These are phyloP conservation scores for Horisme vitalbata DNA, from an alignment of 2,888 invertebrate genomes.

Conservation along the genomic window DNA sequence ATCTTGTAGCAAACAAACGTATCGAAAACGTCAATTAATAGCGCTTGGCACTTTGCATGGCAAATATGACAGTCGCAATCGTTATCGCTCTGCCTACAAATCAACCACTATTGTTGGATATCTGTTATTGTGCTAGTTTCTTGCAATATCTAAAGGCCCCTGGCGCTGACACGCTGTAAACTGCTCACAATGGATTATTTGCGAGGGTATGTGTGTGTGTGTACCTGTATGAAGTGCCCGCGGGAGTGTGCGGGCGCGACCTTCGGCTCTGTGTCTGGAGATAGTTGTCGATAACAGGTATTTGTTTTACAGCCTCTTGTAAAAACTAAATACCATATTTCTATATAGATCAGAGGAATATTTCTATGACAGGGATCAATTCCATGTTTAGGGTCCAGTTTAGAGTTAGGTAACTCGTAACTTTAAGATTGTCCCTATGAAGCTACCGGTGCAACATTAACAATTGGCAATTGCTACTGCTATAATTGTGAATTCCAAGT, in stretches of 20 bases:
- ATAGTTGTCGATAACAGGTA: constrained; percentile 4
- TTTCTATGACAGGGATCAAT: too few relatives aligned
- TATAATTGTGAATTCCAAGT: neutral
- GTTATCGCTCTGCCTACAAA: neutral
- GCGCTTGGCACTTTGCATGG: too few relatives aligned
- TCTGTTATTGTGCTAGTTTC: constrained; percentile 6
- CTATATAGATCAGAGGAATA: too few relatives aligned
- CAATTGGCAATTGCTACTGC: too few relatives aligned
- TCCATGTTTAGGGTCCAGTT: too few relatives aligned
- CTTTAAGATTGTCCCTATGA: too few relatives aligned
- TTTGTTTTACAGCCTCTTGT: too few relatives aligned
- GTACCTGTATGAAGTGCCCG: neutral
- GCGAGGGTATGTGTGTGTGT: neutral
- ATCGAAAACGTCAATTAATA: too few relatives aligned
- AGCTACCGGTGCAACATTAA: too few relatives aligned
- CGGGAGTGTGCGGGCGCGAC: neutral
- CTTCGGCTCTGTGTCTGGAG: constrained; percentile 2
- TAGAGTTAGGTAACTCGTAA: too few relatives aligned
- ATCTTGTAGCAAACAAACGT: too few relatives aligned
- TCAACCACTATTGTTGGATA: constrained; percentile 1
- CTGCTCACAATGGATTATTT: constrained; percentile 1
- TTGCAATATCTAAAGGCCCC: constrained; percentile 13
- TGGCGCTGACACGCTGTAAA: constrained; percentile 1
- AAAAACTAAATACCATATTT: too few relatives aligned
- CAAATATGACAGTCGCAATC: neutral